Conservation (phyloP, 2,888 invertebrate species). For the Acrobasis consociella region DNA sequence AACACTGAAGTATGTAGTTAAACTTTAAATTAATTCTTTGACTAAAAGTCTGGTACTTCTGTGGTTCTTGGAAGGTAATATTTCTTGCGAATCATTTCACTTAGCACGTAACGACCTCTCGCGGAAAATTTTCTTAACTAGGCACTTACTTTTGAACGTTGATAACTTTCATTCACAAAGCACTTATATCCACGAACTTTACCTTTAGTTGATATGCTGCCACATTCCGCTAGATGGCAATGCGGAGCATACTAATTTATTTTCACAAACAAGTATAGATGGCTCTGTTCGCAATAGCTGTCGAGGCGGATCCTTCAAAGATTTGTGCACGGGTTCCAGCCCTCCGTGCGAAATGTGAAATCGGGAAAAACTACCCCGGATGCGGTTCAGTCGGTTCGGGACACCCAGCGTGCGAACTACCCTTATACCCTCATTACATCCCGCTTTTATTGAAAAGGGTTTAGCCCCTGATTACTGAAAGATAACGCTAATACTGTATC, state of each 20-base stretch:
- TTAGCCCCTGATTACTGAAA: constrained; percentile 16
- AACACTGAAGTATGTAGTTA: too few species aligned
- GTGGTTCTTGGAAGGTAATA: too few species aligned
- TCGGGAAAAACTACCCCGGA: constrained; percentile 70
- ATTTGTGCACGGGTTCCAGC: constrained; percentile 27
- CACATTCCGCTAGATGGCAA: constrained; percentile 38
- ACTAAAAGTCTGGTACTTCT: too few species aligned
- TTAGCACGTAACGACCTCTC: not conserved
- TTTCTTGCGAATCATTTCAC: not conserved
- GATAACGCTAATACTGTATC: constrained; percentile 9
- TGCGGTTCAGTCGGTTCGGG: constrained; percentile 72
- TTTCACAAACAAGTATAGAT: constrained; percentile 21
- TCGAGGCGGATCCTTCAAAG: constrained; percentile 6
- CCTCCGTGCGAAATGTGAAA: constrained; percentile 56
- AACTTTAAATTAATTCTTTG: too few species aligned
- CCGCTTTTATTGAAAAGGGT: constrained; percentile 16
- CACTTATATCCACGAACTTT: constrained; percentile 13
- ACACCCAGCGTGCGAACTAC: constrained; percentile 63
- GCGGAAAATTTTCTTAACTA: not conserved
- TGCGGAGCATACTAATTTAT: constrained; percentile 10
- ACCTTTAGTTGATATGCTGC: constrained; percentile 24
- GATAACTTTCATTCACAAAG: not conserved
- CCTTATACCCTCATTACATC: constrained; percentile 30
- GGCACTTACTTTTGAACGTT: not conserved
- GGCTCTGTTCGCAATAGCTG: constrained; percentile 11